Conservation (phyloP, 2,888 invertebrate species). For the Phortica magna region DNA sequence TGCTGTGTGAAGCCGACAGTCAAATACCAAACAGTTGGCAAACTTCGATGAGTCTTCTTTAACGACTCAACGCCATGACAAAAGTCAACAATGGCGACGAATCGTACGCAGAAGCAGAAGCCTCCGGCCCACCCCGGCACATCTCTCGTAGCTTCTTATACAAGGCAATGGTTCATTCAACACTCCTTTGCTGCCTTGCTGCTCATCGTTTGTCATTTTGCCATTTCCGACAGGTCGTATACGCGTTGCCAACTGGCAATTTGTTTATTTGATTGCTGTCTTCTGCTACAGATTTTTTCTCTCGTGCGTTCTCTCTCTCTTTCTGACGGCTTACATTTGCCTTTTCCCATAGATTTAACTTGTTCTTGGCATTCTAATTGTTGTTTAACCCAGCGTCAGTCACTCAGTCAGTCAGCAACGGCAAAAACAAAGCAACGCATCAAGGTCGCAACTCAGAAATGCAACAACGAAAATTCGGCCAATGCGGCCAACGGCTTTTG, state of each 20-base stretch:
- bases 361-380: background rate
- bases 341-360: background rate
- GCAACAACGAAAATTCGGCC: too few species aligned
- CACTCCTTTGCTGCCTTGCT: too few species aligned
- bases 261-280: slow-evolving; percentile 24
- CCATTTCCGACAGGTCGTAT: background rate
- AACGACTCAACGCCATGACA: background rate
- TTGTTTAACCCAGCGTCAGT: background rate
- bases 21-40: background rate
- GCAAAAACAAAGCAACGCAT: too few species aligned
- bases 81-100: background rate
- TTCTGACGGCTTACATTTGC: too few species aligned
- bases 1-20: background rate
- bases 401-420: too few species aligned
- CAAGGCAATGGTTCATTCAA: too few species aligned
- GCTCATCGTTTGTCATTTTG: background rate
- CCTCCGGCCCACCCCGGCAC: too few species aligned
- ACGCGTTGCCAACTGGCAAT: slow-evolving; percentile 24
- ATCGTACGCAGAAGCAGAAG: background rate
- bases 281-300: background rate
- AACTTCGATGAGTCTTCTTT: background rate
- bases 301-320: too few species aligned
- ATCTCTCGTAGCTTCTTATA: background rate
- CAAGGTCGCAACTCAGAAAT: too few species aligned
- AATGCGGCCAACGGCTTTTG: background rate